Conservation (phyloP, 2,888 invertebrate genomes). For the Octonoba sinensis region DNA sequence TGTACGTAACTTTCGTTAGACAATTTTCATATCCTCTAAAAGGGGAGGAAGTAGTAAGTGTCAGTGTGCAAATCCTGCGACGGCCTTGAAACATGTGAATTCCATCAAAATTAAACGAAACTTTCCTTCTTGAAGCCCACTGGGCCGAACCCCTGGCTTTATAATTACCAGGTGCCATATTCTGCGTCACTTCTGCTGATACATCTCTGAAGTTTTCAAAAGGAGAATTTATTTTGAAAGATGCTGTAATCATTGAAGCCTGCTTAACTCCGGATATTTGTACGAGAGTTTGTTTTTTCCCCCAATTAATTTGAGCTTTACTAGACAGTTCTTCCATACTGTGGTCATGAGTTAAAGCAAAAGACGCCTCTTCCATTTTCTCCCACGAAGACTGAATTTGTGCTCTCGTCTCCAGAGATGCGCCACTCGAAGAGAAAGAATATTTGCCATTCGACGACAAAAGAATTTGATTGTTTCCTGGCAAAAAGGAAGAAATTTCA, state of each 20-base stretch:
- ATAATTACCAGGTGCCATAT: slow-evolving; percentile 13
- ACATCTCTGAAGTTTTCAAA: slow-evolving; percentile 31
- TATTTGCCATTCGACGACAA: slow-evolving; percentile 44
- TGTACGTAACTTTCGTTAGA: slow-evolving; percentile 39
- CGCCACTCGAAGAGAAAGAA: slow-evolving; percentile 12
- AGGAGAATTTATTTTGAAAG: slow-evolving; percentile 33
- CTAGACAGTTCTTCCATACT: slow-evolving; percentile 23
- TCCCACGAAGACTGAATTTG: slow-evolving; percentile 31
- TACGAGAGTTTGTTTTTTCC: slow-evolving; percentile 12
- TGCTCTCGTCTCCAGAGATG: slow-evolving; percentile 14
- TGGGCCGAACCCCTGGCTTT: slow-evolving; percentile 25
- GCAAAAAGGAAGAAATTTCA: slow-evolving; percentile 30
- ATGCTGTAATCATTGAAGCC: slow-evolving; percentile 21
- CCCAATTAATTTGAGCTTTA: slow-evolving; percentile 40
- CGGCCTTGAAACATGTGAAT: slow-evolving; percentile 38
- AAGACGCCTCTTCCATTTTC: slow-evolving; percentile 14
- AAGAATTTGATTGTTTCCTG: slow-evolving; percentile 26
- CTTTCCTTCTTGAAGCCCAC: slow-evolving; percentile 45
- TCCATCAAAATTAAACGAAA: slow-evolving; percentile 45
- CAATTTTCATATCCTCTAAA: slow-evolving; percentile 49
- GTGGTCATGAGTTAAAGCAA: slow-evolving; percentile 27
- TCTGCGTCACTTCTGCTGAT: slow-evolving; percentile 33
- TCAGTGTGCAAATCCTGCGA: slow-evolving; percentile 33
- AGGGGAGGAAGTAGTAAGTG: slow-evolving; percentile 35
- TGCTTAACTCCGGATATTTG: slow-evolving; percentile 14